Conservation (phyloP, 2,113 vertebrate species). For the Cyphotilapia sp. region DNA sequence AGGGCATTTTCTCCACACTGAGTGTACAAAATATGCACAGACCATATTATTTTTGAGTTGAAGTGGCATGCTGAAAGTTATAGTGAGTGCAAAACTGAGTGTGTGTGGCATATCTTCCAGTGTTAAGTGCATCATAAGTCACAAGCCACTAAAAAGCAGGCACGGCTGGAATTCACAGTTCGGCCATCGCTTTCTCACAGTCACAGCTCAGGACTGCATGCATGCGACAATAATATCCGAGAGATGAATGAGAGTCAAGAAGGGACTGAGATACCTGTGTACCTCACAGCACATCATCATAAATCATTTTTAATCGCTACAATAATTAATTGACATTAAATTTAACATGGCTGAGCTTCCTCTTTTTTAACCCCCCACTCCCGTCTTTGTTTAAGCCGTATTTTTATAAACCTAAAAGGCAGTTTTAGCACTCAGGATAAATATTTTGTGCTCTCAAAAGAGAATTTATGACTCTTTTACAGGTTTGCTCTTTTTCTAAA, state of each 20-base stretch:
- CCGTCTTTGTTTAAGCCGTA: neutral
- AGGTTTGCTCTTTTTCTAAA: slow-evolving; percentile 3
- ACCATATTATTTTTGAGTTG: slow-evolving; percentile 1
- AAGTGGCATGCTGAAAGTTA: neutral
- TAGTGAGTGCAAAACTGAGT: slow-evolving; percentile 52
- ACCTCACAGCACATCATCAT: neutral
- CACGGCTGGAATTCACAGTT: slow-evolving; percentile 72
- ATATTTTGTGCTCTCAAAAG: neutral
- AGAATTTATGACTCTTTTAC: slow-evolving; percentile 18
- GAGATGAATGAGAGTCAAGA: neutral
- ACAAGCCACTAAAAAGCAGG: slow-evolving; percentile 59
- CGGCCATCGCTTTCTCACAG: slow-evolving; percentile 41
- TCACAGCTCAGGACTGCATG: neutral
- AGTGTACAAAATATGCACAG: neutral
- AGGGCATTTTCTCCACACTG: neutral
- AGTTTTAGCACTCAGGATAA: neutral
- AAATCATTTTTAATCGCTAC: neutral
- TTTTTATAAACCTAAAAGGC: neutral
- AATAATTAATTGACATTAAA: neutral
- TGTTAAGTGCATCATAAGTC: slow-evolving; percentile 71
- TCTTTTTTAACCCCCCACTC: neutral
- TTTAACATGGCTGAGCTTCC: neutral
- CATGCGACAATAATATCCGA: neutral
- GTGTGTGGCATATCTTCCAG: slow-evolving; percentile 27
- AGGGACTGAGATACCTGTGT: neutral